A percentile compares a stretch with the other conserved stretches of the same genome.
phyloP scores from a whole-genome alignment of 2,113 vertebrate genomes.

The Lamprotornis superbus region DNA sequence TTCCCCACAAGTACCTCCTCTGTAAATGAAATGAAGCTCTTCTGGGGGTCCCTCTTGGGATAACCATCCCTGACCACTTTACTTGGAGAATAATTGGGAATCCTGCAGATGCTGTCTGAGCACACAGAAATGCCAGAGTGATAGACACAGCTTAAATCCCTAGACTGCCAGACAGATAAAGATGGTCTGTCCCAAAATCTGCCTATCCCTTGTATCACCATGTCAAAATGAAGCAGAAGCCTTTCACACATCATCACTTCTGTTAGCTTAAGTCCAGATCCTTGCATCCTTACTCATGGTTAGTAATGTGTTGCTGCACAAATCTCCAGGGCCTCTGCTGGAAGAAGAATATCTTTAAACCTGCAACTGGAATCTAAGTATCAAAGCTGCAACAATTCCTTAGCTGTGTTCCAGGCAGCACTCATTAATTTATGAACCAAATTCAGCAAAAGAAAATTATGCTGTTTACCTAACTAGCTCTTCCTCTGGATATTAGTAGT shows the following conservation, averaged over 20 bases:
- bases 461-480: neutral
- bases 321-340: neutral
- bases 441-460: neutral
- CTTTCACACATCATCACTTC: conserved; percentile 77
- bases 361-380: neutral
- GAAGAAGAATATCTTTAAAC: neutral
- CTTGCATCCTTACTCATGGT: neutral
- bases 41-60: neutral
- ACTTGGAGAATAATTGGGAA: neutral
- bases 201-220: conserved; percentile 59
- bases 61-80: neutral
- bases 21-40: neutral
- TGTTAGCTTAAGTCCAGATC: conserved; percentile 33
- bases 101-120: conserved; percentile 24
- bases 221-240: conserved; percentile 70
- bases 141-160: conserved; percentile 49
- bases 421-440: neutral
- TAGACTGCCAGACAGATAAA: conserved; percentile 50
- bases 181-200: conserved; percentile 60
- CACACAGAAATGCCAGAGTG: conserved; percentile 2
- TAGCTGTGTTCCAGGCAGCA: neutral
- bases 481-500: neutral
- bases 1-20: neutral
- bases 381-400: neutral
- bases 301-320: neutral